Evolutionary conservation across 1,140 invertebrate species (phyloP).

Genomic region (Archegozetes longisetosus): DNA sequence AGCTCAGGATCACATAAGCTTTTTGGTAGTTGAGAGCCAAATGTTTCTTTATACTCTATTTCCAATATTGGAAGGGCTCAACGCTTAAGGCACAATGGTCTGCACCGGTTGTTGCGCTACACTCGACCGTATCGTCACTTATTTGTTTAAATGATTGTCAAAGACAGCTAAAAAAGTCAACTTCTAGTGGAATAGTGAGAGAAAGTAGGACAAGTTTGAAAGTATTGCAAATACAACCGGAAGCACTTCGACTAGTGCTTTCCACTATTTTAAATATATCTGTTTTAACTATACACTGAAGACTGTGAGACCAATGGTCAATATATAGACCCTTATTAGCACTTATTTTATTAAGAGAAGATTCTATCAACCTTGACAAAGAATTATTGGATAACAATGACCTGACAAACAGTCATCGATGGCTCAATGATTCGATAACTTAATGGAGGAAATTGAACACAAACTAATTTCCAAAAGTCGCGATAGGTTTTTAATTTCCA

Average conservation of each 20-base stretch:
- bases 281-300: conserved; percentile 94
- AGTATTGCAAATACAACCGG: conserved; percentile 72
- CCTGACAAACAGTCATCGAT: conserved; percentile 78
- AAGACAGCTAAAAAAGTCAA: conserved; percentile 52
- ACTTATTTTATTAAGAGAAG: conserved; percentile 89
- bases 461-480: conserved; percentile 91
- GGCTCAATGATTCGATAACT: conserved; percentile 81
- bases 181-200: conserved; percentile 18
- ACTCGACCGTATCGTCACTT: conserved; percentile 91
- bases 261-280: conserved; percentile 82
- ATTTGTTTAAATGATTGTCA: conserved; percentile 84
- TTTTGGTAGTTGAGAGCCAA: conserved; percentile 77
- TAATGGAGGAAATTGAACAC: conserved; percentile 91
- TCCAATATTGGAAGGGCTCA: conserved; percentile 88
- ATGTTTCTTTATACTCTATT: conserved; percentile 82
- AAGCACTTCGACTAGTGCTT: conserved; percentile 80
- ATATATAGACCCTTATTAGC: conserved; percentile 92
- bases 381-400: conserved; percentile 74
- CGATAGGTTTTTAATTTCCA: conserved; percentile 36
- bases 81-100: conserved; percentile 88
- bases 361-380: conserved; percentile 67
- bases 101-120: conserved; percentile 93
- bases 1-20: conserved; percentile 92
- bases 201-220: conserved; percentile 47
- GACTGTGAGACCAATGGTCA: conserved; percentile 98